These are phyloP conservation scores for Meandrina meandrites DNA, from an alignment of 92 coral and sea anemone species.

Conservation along the genomic window DNA sequence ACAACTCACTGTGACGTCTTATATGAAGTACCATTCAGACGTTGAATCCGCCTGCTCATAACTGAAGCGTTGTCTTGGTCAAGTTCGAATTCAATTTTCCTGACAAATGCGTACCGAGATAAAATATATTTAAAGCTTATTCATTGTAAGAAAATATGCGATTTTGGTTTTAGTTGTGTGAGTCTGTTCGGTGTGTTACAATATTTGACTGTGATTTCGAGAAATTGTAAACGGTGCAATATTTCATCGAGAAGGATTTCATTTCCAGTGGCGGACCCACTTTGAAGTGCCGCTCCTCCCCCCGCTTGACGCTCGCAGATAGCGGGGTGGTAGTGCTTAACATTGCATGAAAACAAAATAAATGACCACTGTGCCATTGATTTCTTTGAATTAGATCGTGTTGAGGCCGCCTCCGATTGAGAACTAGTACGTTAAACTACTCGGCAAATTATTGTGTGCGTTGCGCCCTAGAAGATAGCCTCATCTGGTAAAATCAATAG, in stretches of 20 bases:
- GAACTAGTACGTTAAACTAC: neutral
- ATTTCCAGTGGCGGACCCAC: too few relatives aligned
- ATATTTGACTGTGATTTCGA: neutral
- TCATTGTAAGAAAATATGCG: neutral
- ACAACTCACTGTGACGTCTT: neutral
- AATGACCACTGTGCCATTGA: neutral
- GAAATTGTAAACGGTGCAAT: neutral
- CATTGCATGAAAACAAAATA: conserved; percentile 6
- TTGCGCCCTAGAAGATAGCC: neutral
- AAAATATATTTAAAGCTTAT: neutral
- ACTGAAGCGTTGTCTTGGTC: neutral
- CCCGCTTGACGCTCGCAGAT: conserved; percentile 12
- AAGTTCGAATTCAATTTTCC: neutral
- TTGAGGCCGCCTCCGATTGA: neutral
- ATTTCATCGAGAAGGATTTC: neutral
- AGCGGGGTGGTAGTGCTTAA: neutral
- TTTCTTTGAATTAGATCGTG: neutral
- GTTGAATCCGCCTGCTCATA: neutral
- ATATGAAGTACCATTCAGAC: neutral
- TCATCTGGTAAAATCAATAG: neutral
- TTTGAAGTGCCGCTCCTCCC: neutral
- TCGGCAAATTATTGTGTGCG: too few relatives aligned
- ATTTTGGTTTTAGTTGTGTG: neutral
- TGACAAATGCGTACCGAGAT: neutral
- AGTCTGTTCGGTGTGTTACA: neutral